Base-by-base conservation (phyloP, 23 tunicate genomes). In the Phallusia fumigata region DNA sequence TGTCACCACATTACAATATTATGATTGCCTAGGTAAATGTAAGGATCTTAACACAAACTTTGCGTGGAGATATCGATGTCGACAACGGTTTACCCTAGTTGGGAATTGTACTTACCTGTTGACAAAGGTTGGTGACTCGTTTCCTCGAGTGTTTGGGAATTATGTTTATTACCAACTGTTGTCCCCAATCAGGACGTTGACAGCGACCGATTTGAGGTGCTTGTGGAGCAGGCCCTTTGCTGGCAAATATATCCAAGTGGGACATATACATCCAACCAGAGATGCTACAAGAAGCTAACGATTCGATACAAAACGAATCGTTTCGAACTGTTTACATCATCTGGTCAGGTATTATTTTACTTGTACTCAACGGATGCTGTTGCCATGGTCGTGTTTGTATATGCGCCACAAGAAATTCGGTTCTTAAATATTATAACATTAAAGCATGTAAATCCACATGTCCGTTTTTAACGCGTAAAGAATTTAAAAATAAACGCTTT, bases 61-160 rank as follows among this genome's bases (percentile, higher is more conserved):
- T 24, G 69, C 69, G 15, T 8, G 26, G 28, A 22, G 69, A 11
- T 58, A 58, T 24, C 69, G 69, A 22, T 58, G 69, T 58, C 69
- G 69, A 3, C 11, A 58, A 6, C 26, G 69, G 28, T 58, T 58
- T 24, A 22, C 34, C 13, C 33, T 77, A 21, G 44, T 16, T 28
- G 81, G 81, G 28, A 36, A 77, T 26, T 77, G 81, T 26, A 35
- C 81, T 13, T 77, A 34, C 18, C 26, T 77, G 28, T 22, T 45
- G 21, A 6, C 81, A 40, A 77, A 77, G 81, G 81, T 45, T 21
- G 1, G 69, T 24, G 13, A 58, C 69, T 40, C 10, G 47, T 40
- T 40, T 40, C 5, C 8, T 40, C 5, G 8, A 40, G 10, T 10
- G 10, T 40, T 40, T 3, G 10, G 5, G 5, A 10, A 40, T 40